These are phyloP conservation scores for Solenodon paradoxus DNA, from an alignment of 2,113 vertebrate species.

Conservation along the genomic window DNA sequence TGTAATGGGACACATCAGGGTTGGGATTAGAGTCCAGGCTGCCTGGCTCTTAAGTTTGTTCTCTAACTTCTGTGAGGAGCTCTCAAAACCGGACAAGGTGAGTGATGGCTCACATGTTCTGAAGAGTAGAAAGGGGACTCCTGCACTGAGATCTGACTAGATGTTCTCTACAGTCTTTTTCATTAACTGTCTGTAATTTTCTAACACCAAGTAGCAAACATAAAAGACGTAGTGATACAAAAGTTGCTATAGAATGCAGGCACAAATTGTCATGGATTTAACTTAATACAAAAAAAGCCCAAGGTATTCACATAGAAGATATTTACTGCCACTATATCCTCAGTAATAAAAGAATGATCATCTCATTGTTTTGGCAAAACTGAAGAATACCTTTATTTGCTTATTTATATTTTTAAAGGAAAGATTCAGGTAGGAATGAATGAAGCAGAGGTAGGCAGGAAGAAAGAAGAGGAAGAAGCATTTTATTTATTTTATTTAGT, in stretches of 20 bases:
- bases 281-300: neutral
- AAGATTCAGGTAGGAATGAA: too few species aligned
- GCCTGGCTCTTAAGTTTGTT: neutral
- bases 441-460: too few species aligned
- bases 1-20: neutral
- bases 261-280: neutral
- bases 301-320: neutral
- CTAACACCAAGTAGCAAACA: neutral
- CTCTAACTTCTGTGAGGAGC: neutral
- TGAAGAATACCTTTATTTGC: too few species aligned
- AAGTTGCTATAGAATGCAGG: neutral
- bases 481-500: too few species aligned
- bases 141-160: neutral
- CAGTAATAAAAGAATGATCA: neutral
- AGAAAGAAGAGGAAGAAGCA: too few species aligned
- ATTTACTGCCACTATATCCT: neutral
- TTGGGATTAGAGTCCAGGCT: neutral
- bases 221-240: neutral
- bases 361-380: neutral
- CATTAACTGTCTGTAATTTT: neutral
- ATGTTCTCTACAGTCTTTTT: neutral
- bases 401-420: too few species aligned
- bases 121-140: neutral
- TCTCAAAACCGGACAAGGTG: neutral
- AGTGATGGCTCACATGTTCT: accelerated